Conservation (phyloP, 30 jellyfish, hydroid and myxozoan genomes). For the Hydra vulgaris region DNA sequence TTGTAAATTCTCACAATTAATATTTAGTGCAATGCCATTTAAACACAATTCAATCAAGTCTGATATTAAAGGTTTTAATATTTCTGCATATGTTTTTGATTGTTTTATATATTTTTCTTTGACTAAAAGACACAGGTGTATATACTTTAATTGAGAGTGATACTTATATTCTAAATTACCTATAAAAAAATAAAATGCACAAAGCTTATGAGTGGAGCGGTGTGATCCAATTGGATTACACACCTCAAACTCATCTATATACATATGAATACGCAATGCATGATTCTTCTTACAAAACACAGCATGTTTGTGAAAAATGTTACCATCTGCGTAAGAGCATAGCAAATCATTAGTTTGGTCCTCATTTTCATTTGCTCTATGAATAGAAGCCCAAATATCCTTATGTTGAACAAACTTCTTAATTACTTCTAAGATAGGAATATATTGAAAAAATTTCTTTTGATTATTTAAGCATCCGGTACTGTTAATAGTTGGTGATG, state of each 20-base stretch:
- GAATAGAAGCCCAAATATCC: neutral
- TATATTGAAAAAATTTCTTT: neutral
- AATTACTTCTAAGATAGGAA: neutral
- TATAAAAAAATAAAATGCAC: neutral
- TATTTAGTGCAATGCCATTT: neutral
- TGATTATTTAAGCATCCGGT: no score
- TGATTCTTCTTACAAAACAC: neutral
- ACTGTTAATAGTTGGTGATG: no score
- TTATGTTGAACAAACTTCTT: neutral
- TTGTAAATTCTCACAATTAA: neutral
- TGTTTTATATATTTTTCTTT: neutral
- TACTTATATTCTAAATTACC: neutral
- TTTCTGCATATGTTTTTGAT: neutral
- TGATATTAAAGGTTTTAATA: neutral
- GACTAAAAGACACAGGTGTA: neutral
- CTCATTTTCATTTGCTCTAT: neutral
- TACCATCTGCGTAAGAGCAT: neutral
- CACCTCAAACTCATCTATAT: neutral
- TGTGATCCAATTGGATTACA: neutral
- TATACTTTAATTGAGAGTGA: neutral
- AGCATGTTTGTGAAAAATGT: neutral
- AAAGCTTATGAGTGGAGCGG: neutral
- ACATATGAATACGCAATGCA: neutral
- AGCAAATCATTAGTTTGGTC: neutral
- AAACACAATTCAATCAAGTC: neutral